These are phyloP conservation scores for Trichogramma evanescens DNA, from an alignment of 2,888 invertebrate genomes.

Conservation along the genomic window DNA sequence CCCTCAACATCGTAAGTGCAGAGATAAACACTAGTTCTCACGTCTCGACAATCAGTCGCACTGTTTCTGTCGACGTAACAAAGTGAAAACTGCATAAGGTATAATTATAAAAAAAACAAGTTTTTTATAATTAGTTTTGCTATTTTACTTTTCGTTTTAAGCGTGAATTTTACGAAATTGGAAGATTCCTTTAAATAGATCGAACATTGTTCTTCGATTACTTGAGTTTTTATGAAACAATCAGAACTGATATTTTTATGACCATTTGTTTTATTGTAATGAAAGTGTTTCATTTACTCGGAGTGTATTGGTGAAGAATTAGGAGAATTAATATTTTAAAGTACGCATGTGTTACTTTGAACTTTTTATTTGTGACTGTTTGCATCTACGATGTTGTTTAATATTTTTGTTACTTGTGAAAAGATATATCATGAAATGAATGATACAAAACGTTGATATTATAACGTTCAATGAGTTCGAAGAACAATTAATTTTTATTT, in stretches of 20 bases:
- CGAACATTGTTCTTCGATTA: background rate
- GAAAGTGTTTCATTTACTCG: too few relatives aligned
- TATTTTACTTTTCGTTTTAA: background rate
- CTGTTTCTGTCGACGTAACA: conserved; percentile 48
- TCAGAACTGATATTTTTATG: background rate
- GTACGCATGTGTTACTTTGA: too few relatives aligned
- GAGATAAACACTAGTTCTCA: conserved; percentile 27
- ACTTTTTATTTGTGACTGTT: too few relatives aligned
- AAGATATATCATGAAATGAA: too few relatives aligned
- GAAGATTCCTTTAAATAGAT: background rate
- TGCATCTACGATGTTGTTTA: too few relatives aligned
- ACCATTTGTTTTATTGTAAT: too few relatives aligned
- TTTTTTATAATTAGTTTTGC: background rate
- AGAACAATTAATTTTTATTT: too few relatives aligned
- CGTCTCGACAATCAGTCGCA: conserved; percentile 53
- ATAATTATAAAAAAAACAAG: background rate
- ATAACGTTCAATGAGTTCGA: too few relatives aligned
- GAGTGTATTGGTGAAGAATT: too few relatives aligned
- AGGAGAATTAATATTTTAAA: too few relatives aligned
- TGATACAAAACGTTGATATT: too few relatives aligned
- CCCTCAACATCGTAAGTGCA: conserved; percentile 64
- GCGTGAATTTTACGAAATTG: background rate
- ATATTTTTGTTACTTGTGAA: too few relatives aligned
- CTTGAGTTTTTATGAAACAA: background rate
- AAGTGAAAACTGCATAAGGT: conserved; percentile 27